These are phyloP conservation scores for Lonchura striata DNA, from an alignment of 2,113 vertebrate species.

Conservation along the genomic window DNA sequence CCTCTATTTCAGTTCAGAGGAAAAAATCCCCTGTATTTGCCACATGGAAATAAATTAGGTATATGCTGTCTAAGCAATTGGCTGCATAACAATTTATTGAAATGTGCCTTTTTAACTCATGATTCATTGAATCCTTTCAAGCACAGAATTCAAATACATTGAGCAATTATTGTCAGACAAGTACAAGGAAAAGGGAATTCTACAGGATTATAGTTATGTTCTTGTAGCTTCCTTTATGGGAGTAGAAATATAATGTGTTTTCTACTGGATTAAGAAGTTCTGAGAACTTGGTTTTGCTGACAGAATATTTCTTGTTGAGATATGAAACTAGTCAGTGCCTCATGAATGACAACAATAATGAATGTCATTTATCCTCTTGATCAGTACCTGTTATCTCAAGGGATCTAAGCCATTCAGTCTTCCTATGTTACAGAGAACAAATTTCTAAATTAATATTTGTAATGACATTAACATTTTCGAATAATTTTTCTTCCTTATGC, in stretches of 20 bases:
- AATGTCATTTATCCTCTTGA: not conserved
- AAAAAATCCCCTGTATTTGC: not conserved
- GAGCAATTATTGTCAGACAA: not conserved
- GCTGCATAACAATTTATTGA: not conserved
- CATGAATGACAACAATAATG: not conserved
- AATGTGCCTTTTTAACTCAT: not conserved
- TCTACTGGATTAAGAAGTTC: not conserved
- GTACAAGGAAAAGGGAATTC: not conserved
- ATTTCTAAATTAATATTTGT: not conserved
- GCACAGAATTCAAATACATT: not conserved
- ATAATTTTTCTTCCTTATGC: not conserved
- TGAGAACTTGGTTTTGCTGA: not conserved
- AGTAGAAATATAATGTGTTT: not conserved
- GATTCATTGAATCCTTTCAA: not conserved
- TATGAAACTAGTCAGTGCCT: not conserved
- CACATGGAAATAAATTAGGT: not conserved
- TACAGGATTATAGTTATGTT: not conserved
- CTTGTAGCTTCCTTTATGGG: not conserved
- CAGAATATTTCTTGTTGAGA: not conserved
- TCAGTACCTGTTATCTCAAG: not conserved
- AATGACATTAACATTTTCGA: not conserved
- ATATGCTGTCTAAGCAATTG: not conserved
- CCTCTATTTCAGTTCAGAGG: not conserved
- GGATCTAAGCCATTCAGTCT: not conserved
- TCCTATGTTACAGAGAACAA: not conserved